These are phyloP conservation scores for Butorides virescens DNA, from an alignment of 2,113 vertebrate genomes.

Conservation along the genomic window DNA sequence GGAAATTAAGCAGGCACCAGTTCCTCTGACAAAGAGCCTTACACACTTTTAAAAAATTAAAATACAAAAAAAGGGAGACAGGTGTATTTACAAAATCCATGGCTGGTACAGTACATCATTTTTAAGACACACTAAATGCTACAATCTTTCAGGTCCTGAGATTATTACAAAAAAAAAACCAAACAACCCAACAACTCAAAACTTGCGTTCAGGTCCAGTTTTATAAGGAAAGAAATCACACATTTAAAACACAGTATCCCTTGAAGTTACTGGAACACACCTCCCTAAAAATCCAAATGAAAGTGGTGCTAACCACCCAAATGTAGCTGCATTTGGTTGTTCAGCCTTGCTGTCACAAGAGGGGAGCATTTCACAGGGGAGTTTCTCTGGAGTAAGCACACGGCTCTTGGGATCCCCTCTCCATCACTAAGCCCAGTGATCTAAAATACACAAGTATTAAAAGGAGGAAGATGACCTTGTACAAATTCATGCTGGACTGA, in stretches of 20 bases:
- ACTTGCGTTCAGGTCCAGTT: conserved; percentile 78
- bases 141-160: conserved; percentile 87
- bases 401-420: background rate
- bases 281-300: conserved; percentile 46
- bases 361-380: background rate
- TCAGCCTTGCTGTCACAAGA: conserved; percentile 17
- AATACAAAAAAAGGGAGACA: conserved; percentile 81
- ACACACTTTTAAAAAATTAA: conserved; percentile 71
- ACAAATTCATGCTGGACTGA: background rate
- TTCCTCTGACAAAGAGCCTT: conserved; percentile 74
- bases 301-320: conserved; percentile 26
- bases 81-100: conserved; percentile 85
- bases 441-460: background rate
- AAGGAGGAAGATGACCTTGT: background rate
- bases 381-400: conserved; percentile 15
- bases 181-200: conserved; percentile 68
- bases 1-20: conserved; percentile 74
- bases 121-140: conserved; percentile 87
- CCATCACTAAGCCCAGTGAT: conserved; percentile 34
- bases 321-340: conserved; percentile 32
- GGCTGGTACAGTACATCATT: conserved; percentile 86
- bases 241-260: conserved; percentile 68
- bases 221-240: conserved; percentile 68
- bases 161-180: conserved; percentile 75
- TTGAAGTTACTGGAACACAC: conserved; percentile 63